Percentiles rank a stretch among this genome's conserved stretches.
Conservation (phyloP, 2,797 vertebrate genomes). For the Spinibarbus caldwelli region DNA sequence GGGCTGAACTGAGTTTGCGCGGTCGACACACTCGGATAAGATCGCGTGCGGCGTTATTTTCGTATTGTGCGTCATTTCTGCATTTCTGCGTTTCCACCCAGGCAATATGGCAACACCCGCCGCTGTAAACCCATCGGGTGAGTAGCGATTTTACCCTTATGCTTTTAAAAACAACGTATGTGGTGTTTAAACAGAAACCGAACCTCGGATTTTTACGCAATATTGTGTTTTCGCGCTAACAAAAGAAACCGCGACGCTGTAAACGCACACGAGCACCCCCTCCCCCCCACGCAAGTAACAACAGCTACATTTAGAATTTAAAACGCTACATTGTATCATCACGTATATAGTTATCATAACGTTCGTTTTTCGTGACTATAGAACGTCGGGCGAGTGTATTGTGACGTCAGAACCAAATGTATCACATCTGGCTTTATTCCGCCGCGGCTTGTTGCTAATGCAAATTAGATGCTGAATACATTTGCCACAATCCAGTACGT, state of each 20-base stretch:
- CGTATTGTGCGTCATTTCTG: constrained; percentile 76
- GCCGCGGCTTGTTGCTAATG: constrained; percentile 33
- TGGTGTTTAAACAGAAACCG: not conserved
- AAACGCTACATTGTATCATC: not conserved
- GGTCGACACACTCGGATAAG: constrained; percentile 61
- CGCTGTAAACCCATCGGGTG: constrained; percentile 93
- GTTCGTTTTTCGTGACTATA: not conserved
- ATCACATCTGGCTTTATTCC: not conserved
- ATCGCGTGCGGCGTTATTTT: constrained; percentile 64
- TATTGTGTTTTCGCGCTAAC: constrained; percentile 50
- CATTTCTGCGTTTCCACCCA: constrained; percentile 71
- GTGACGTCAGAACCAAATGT: not conserved
- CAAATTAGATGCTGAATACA: constrained; percentile 57
- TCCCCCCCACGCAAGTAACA: constrained; percentile 46
- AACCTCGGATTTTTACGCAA: not conserved
- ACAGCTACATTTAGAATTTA: not conserved
- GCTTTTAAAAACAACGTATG: not conserved
- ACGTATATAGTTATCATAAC: too few species aligned
- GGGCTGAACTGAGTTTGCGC: constrained; percentile 66
- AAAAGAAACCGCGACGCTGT: constrained; percentile 50
- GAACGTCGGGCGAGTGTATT: not conserved
- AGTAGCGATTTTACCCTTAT: constrained; percentile 68
- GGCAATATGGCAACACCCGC: constrained; percentile 94
- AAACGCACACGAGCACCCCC: constrained; percentile 60
- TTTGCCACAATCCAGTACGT: constrained; percentile 57